Base-by-base conservation (phyloP, 2,113 vertebrate species). In the Antigone vipio region DNA sequence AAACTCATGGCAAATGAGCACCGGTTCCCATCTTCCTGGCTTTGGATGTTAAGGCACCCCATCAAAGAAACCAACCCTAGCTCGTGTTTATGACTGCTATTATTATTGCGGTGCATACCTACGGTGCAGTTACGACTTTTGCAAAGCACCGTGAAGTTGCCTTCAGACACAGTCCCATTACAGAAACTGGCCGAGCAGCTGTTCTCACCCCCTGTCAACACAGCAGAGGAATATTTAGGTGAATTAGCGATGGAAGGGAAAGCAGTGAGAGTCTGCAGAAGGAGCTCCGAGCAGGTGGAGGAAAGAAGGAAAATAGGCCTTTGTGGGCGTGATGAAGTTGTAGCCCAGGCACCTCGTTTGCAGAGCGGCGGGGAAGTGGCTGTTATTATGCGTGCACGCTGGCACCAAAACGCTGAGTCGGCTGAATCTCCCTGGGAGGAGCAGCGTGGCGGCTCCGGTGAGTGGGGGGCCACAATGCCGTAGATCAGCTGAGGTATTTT, bases 401-500 rank as follows among this genome's bases (percentile, higher is more conserved):
- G 53, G 67, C 85, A 81, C 92, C 80, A 85, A 94, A 93, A 66
- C 0, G 73, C 85, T 91, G 86, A 97, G 74, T 91, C 4, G 5
- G 91, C 96, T 91, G 94, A 93, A 96, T 68, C 32, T 80, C 81
- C 73, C 92, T 75, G 38, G 74, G 81, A 82, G 80, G 95, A 93
- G 92, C 49, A 71, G 89, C 17, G 5, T 62, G 66, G 92, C 9
- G 20, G 95, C 95, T 96, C 88, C 27, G 4, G 91, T 92, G 94
- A 94, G 95, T 73, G 55, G 88, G 76, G 95, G 93, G 78, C 80
- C 82, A 83, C 66, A 72, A 71, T 69, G 67, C 92, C 4, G 2
- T 90, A 78, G 79, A 97, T 96, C 95, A 95, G 92, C 86, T 75
- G 88, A 95, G 93, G 96, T 97, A 95, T 96, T 97, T 97, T 97